Evolutionary conservation across 1,140 invertebrate genomes (phyloP).

Genomic region (Pteromalus puparum): DNA sequence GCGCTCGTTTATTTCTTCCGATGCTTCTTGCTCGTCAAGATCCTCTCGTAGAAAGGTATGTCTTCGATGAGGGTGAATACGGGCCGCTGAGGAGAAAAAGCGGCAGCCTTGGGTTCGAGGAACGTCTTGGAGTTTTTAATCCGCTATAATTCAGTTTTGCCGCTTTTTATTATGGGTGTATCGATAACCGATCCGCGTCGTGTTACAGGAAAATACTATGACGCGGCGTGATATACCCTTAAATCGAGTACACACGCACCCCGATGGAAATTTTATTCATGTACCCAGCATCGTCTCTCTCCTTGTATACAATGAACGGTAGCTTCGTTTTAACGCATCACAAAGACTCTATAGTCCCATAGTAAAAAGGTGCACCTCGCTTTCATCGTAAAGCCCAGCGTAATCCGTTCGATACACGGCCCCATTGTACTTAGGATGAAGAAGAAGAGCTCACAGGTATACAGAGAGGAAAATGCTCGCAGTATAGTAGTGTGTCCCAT

Average conservation of each 20-base stretch:
- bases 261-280: conserved; percentile 19
- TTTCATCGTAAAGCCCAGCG: conserved; percentile 29
- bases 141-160: no score
- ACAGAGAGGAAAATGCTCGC: not conserved
- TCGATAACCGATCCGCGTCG: no score
- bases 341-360: not conserved
- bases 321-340: conserved; percentile 28
- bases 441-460: not conserved
- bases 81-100: no score
- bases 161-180: no score
- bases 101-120: no score
- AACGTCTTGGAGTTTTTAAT: no score
- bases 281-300: not conserved
- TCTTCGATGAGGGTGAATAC: conserved; percentile 17
- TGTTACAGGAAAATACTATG: not conserved
- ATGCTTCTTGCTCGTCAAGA: not conserved
- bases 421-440: conserved; percentile 30
- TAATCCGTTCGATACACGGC: conserved; percentile 41
- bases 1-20: conserved; percentile 2
- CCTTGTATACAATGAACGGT: conserved; percentile 11
- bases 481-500: conserved; percentile 4
- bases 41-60: not conserved
- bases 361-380: conserved; percentile 35
- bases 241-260: not conserved
- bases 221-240: no score